Base-by-base conservation (phyloP, 2,888 invertebrate genomes). In the Tortricodes alternella region DNA sequence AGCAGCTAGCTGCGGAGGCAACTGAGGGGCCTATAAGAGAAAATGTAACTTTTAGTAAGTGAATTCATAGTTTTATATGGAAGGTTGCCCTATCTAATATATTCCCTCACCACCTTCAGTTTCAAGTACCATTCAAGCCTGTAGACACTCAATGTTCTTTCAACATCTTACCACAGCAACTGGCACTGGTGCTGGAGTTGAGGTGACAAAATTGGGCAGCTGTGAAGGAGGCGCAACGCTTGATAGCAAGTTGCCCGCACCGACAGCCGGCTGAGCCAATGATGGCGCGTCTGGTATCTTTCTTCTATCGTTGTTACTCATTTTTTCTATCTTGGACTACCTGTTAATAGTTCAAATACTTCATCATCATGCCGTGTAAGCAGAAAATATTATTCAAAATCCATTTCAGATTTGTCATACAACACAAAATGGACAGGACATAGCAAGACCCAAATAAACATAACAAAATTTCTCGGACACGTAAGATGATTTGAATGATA, bases 171-270 rank as follows among this genome's bases (percentile, higher is more conserved):
- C 59, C 38, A 32, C 39, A 38, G 51, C 29, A 24, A 52, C 49
- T 46, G 61, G 35, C 49, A 57, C 53, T 38, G 58, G 62, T 1
- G 68, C 57, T n/a, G 71, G 60, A 9, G 76, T 70, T 35, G 91
- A 81, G 56, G 91, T 91, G 9, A 94, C 85, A 59, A 94, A 95
- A 75, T 92, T 94, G 0, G 94, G 95, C 35, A 95, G 82, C 65
- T 93, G 92, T 19, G 92, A 89, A 0, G 95, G 95, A 3, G 95
- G 95, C 38, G 94, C 92, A n/a, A 95, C 92, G 68, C 92, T 94
- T 0, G 94, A 94, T 49, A 95, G 74, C 58, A 94, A 73, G 74
- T 93, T 94, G 35, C 92, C 93, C 11, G 91, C 74, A 4, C 83
- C 79, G 1, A 78, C 73, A 3, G 83, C 78, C 35, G 92, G 83